These are phyloP conservation scores for Prosapia bicincta DNA, from an alignment of 2,888 invertebrate genomes.

Conservation along the genomic window DNA sequence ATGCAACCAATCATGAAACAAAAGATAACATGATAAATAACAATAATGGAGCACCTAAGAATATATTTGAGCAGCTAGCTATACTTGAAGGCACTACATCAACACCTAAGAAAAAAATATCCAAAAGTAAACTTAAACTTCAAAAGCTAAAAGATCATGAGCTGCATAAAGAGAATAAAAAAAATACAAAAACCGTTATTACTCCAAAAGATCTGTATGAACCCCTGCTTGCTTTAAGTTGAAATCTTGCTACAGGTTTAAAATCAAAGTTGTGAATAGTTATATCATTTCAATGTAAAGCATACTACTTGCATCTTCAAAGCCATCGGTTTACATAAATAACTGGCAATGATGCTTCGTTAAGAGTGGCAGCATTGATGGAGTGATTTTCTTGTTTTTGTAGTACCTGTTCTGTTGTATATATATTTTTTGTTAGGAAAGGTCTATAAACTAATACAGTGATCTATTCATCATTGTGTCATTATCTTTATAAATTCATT, in stretches of 20 bases:
- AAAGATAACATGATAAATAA: constrained; percentile 39
- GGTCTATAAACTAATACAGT: neutral
- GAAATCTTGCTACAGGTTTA: constrained; percentile 40
- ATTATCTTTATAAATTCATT: too few relatives aligned
- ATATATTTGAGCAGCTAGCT: constrained; percentile 76
- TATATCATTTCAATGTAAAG: neutral
- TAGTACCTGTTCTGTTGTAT: neutral
- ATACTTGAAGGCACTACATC: constrained; percentile 60
- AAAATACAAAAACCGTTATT: constrained; percentile 35
- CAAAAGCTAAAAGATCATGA: constrained; percentile 35
- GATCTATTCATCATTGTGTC: neutral
- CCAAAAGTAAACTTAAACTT: constrained; percentile 40
- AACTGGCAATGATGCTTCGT: neutral
- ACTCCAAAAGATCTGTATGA: constrained; percentile 57
- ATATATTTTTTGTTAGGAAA: neutral
- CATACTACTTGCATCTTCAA: neutral
- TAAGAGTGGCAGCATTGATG: neutral
- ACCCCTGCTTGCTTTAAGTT: constrained; percentile 65
- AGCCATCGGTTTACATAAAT: neutral
- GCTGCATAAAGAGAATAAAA: constrained; percentile 33
- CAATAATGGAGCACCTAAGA: constrained; percentile 61
- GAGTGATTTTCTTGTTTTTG: neutral
- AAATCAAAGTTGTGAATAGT: neutral
- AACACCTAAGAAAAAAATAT: constrained; percentile 32
- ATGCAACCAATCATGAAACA: constrained; percentile 51